These are phyloP conservation scores for Nothobranchius furzeri DNA, from an alignment of 2,113 vertebrate species.

Conservation along the genomic window DNA sequence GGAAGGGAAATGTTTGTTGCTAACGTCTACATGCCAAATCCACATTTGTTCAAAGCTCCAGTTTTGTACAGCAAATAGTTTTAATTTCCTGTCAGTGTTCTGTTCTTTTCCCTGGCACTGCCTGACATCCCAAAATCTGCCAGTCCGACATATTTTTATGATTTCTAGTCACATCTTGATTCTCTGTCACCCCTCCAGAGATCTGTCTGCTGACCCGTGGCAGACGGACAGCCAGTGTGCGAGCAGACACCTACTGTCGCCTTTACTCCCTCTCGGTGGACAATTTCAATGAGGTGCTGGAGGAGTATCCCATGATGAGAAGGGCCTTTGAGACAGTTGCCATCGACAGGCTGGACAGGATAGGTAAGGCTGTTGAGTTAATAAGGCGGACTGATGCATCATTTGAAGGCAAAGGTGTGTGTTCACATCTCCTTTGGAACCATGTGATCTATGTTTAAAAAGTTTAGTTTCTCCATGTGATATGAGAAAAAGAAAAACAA, in stretches of 20 bases:
- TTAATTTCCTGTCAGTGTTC: neutral
- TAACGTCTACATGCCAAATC: neutral
- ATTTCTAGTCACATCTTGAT: slow-evolving; percentile 7
- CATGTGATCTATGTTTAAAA: neutral
- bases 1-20: slow-evolving; percentile 10
- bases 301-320: slow-evolving; percentile 99
- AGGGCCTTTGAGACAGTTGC: slow-evolving; percentile 96
- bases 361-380: slow-evolving; percentile 77
- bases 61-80: neutral
- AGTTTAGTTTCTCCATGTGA: neutral
- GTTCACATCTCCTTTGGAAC: too few relatives aligned
- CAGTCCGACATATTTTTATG: slow-evolving; percentile 12
- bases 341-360: slow-evolving; percentile 95
- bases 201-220: slow-evolving; percentile 96
- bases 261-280: slow-evolving; percentile 96
- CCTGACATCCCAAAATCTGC: slow-evolving; percentile 6
- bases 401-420: neutral
- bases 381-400: neutral
- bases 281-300: slow-evolving; percentile 97
- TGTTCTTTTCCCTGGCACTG: slow-evolving; percentile 2
- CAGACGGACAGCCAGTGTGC: slow-evolving; percentile 92
- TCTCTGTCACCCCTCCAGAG: slow-evolving; percentile 72
- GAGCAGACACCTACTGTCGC: slow-evolving; percentile 94
- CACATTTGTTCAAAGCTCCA: slow-evolving; percentile 1
- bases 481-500: neutral